Percentiles rank a stretch among this genome's conserved stretches.
phyloP scores from a whole-genome alignment of 92 coral and sea anemone species.

The Heteractis magnifica region DNA sequence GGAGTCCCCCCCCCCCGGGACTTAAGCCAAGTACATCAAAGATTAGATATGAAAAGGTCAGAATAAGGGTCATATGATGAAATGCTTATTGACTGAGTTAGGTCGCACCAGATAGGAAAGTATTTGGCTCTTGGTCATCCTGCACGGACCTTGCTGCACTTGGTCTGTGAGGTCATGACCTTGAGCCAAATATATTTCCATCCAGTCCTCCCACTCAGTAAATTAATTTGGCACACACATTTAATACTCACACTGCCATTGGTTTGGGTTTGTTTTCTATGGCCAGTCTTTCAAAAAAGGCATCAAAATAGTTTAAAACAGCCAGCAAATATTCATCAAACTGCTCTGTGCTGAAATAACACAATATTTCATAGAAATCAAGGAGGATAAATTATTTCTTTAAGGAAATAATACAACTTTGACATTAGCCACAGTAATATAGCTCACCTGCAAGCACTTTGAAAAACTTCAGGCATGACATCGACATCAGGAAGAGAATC shows the following conservation, averaged over 20 bases:
- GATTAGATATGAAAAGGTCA: too few species aligned
- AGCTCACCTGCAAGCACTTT: constrained; percentile 71
- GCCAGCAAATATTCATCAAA: constrained; percentile 92
- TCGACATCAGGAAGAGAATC: constrained; percentile 82
- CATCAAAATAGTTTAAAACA: constrained; percentile 89
- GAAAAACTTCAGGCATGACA: constrained; percentile 69
- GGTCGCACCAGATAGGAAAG: too few species aligned
- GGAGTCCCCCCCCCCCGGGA: too few species aligned
- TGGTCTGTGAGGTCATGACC: too few species aligned
- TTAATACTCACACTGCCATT: constrained; percentile 90
- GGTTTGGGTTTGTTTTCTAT: constrained; percentile 99
- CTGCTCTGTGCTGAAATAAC: constrained; percentile 70
- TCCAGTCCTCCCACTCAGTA: too few species aligned
- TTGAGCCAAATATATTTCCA: too few species aligned
- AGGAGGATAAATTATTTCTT: background rate
- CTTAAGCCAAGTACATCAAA: too few species aligned
- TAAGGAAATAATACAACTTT: background rate
- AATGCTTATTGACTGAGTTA: too few species aligned
- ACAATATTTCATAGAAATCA: background rate
- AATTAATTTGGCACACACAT: background rate
- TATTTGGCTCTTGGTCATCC: too few species aligned
- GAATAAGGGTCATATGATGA: too few species aligned
- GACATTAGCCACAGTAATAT: background rate
- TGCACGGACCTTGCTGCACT: too few species aligned
- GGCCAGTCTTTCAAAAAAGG: constrained; percentile 91